Evolutionary conservation across 2,888 invertebrate genomes (phyloP), one percentile per base, ranked within the genome.

Genomic region (Amphiduros pacificus): DNA sequence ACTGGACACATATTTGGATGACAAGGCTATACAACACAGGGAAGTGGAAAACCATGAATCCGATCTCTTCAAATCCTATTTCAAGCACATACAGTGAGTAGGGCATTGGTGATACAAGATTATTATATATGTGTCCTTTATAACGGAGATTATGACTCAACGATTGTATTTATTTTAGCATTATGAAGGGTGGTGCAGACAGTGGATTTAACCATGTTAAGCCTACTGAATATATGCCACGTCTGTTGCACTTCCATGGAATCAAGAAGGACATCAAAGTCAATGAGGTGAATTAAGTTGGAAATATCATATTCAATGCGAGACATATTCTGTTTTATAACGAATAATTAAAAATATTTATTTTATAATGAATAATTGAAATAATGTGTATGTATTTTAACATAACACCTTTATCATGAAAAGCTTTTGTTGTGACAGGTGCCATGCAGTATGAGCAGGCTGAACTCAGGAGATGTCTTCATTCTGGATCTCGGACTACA

Each of bases 1-100:
- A 60, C 66, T 81, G 50, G 81, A 80, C 64, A 78, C 75, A 2
- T 74, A 67, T 48, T 70, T 80, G 14, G 72, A 78, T 57, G 80
- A 80, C 64, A 66, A 60, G 11, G 75, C 80, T 4, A 70, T 81
- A 5, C 81, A 81, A 55, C 80, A 81, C 65, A 59, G 81, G 32
- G 79, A 80, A 60, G 78, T 80, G 22, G 75, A 78, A 58, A 75
- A 71, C 9, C 72, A 75, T 53, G 80, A 81, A 64, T 78, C 77
- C 6, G 70, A 70, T 44, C 71, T 77, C n/a, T 81, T 81, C 70
- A 75, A 71, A 62, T 70, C 70, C 5, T 80, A 79, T 71, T 81
- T 81, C 70, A 66, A 57, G 9, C 41, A 49, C 22, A 65, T 70
- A 14, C 57, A 51, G 68, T 70, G 41, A 14, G 61, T 52, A 14